These are phyloP conservation scores for Alexandromys fortis DNA, from an alignment of 2,113 vertebrate genomes.

Conservation along the genomic window DNA sequence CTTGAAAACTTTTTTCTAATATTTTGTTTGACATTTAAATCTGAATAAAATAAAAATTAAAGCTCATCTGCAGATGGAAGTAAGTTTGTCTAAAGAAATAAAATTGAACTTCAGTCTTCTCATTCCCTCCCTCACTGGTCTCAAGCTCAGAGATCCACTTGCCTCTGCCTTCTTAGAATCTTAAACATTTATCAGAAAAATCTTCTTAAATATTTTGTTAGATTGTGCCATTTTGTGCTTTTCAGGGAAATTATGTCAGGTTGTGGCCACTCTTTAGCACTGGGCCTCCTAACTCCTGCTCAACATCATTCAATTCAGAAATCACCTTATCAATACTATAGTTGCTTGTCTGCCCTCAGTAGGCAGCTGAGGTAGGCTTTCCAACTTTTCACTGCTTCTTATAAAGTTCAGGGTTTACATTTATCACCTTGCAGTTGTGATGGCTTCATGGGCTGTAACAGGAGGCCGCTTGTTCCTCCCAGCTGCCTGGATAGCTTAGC, in stretches of 20 bases:
- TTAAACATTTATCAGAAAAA: background rate
- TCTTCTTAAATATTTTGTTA: background rate
- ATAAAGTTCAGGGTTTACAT: background rate
- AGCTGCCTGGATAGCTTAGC: too few relatives aligned
- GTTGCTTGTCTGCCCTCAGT: background rate
- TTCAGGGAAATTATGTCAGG: background rate
- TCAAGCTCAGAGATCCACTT: background rate
- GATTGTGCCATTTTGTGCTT: background rate
- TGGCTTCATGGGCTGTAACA: background rate
- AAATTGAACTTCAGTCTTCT: too few relatives aligned
- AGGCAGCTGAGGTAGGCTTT: background rate
- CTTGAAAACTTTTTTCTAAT: background rate
- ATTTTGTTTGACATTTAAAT: background rate
- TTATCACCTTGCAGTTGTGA: background rate
- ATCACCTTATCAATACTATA: background rate
- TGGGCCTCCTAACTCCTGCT: background rate
- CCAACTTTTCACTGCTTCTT: background rate
- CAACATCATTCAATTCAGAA: constrained; percentile 22
- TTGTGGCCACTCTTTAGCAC: background rate
- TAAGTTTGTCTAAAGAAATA: background rate
- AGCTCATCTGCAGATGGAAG: background rate
- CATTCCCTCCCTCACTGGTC: too few relatives aligned
- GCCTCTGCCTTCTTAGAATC: background rate
- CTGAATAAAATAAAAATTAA: constrained; percentile 44
- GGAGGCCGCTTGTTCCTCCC: too few relatives aligned